Evolutionary conservation across 2,797 vertebrate genomes (phyloP).

Genomic region (Leptodon cayanensis): DNA sequence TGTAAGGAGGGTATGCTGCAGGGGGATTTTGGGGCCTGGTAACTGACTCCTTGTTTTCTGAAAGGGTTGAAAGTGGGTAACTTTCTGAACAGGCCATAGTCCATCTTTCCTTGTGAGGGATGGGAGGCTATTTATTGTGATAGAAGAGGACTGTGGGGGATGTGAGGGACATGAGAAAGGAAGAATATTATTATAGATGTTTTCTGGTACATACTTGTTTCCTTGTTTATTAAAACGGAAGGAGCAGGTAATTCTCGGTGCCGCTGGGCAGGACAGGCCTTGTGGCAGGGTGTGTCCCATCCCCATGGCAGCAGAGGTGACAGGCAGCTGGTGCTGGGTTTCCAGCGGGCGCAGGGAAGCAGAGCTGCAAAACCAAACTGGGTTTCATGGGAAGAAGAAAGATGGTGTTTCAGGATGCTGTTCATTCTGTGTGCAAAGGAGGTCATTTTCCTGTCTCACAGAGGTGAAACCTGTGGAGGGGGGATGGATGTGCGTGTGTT

Average conservation of each 20-base stretch:
- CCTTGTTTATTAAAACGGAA: not conserved
- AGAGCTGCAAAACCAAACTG: not conserved
- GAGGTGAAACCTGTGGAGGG: not conserved
- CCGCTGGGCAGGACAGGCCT: not conserved
- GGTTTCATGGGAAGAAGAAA: not conserved
- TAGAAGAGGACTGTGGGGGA: not conserved
- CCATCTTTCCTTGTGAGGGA: not conserved
- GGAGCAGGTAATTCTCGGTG: not conserved
- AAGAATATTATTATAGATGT: not conserved
- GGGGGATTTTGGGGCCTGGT: not conserved
- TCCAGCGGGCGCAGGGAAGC: accelerated
- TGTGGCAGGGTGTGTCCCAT: not conserved
- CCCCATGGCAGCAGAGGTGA: not conserved
- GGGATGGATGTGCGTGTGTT: not conserved
- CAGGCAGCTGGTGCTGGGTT: not conserved
- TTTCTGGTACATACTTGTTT: not conserved
- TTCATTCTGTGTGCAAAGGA: not conserved
- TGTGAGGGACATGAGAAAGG: not conserved
- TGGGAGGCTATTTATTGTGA: not conserved
- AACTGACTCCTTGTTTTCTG: not conserved
- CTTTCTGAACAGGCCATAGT: not conserved
- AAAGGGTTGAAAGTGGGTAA: not conserved
- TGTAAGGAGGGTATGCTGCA: not conserved
- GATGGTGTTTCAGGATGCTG: not conserved
- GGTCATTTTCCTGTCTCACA: not conserved